Evolutionary conservation across 2,113 vertebrate species (phyloP).

Genomic region (Etheostoma cragini): DNA sequence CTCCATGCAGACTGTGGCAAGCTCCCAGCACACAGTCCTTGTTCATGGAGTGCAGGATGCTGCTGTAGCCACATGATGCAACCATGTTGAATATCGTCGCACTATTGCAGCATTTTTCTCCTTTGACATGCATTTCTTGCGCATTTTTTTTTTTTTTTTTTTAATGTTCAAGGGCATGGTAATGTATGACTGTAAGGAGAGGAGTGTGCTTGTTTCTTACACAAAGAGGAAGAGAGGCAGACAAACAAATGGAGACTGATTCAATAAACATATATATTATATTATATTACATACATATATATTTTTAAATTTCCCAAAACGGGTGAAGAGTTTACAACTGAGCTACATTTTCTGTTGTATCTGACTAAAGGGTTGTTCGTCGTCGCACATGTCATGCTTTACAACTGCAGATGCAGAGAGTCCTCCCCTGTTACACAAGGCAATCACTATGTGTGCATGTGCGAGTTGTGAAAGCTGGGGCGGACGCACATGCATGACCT

Average conservation of each 20-base stretch:
- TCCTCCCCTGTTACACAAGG: slow-evolving; percentile 66
- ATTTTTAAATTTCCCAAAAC: slow-evolving; percentile 4
- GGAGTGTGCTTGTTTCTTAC: not conserved
- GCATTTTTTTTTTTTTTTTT: not conserved
- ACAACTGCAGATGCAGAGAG: slow-evolving; percentile 56
- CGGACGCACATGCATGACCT: slow-evolving; percentile 52
- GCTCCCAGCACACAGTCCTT: slow-evolving; percentile 5
- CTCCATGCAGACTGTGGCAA: slow-evolving; percentile 9
- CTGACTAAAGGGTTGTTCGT: slow-evolving; percentile 39
- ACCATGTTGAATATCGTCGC: slow-evolving; percentile 48
- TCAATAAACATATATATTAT: not conserved
- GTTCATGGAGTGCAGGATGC: slow-evolving; percentile 25
- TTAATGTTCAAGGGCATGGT: not conserved
- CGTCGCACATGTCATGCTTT: slow-evolving; percentile 59
- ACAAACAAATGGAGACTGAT: not conserved
- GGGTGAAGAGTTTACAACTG: not conserved
- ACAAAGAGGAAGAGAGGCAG: slow-evolving; percentile 17
- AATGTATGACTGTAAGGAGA: not conserved
- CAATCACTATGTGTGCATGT: slow-evolving; percentile 53
- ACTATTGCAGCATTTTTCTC: slow-evolving; percentile 38
- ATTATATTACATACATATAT: not conserved
- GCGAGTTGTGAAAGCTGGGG: slow-evolving; percentile 35
- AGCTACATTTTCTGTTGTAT: slow-evolving; percentile 20
- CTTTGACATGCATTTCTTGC: slow-evolving; percentile 27
- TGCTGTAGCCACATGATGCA: slow-evolving; percentile 66